phyloP scores from a whole-genome alignment of 1,140 invertebrate genomes.

The Drosophila dunni region DNA sequence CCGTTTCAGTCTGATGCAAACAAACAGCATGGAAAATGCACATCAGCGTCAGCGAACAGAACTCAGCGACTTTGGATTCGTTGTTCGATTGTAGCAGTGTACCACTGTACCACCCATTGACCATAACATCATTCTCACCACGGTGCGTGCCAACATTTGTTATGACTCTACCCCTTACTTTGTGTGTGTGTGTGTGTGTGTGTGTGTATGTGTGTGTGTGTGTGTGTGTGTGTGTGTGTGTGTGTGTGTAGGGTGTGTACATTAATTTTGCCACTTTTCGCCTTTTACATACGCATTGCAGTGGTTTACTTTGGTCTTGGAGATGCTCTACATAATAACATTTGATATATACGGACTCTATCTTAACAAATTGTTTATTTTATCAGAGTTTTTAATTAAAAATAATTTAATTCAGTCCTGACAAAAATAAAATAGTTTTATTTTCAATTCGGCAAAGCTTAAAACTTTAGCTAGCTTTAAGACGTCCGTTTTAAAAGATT shows the following conservation, averaged over 20 bases:
- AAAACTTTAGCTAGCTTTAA: too few species aligned
- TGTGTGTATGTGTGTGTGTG: slow-evolving; percentile 42
- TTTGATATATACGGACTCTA: neutral
- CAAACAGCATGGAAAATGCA: slow-evolving; percentile 45
- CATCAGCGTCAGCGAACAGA: slow-evolving; percentile 35
- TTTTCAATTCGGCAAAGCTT: too few species aligned
- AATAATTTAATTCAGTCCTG: too few species aligned
- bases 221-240: slow-evolving; percentile 43
- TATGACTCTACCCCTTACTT: slow-evolving; percentile 13
- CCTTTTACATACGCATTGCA: slow-evolving; percentile 52
- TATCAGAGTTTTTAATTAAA: neutral
- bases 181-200: slow-evolving; percentile 13
- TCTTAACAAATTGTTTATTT: too few species aligned
- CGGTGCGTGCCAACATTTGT: slow-evolving; percentile 59
- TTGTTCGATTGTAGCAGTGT: slow-evolving; percentile 8
- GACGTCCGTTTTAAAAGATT: too few species aligned
- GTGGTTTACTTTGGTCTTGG: slow-evolving; percentile 31
- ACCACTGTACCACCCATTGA: slow-evolving; percentile 8
- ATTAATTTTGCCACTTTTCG: slow-evolving; percentile 65
- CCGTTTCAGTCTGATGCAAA: slow-evolving; percentile 43
- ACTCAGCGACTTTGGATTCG: slow-evolving; percentile 7
- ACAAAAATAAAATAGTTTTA: too few species aligned
- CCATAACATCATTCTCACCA: slow-evolving; percentile 57
- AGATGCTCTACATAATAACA: slow-evolving; percentile 25
- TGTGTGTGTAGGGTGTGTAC: slow-evolving; percentile 44